Evolutionary conservation across 2,888 invertebrate genomes (phyloP), one percentile per base, ranked within the genome.

Genomic region (Isotomurus palustris): DNA sequence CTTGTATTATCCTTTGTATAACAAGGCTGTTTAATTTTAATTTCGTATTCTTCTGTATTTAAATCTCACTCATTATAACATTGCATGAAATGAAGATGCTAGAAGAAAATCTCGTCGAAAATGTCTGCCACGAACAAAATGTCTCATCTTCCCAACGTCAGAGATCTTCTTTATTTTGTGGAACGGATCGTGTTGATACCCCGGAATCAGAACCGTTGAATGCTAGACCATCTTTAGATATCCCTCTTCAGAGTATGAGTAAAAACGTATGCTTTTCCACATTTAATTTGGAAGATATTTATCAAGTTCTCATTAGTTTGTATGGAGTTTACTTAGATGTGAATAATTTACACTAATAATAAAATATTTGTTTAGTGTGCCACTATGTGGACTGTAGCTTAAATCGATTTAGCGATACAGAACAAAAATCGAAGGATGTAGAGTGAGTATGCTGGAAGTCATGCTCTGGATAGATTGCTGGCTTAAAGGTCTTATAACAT

Each of bases 161-260:
- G 51, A 53, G 44, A n/a, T 14, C 43, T 19, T 59, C 64, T n/a
- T 52, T 64, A 6, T 53, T 64, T 24, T 64, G 64, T 54, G 59
- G 64, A 40, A 44, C 59, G 28, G 64, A 64, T n/a, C 56, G 59
- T 38, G 51, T 44, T 40, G 35, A 22, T 25, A 56, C 56, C 40
- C 62, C 58, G 17, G 54, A 58, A 36, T 29, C 52, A 36, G 61
- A 61, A 64, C 61, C 50, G 29, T 59, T 64, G 40, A 56, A 60
- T 38, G 57, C 53, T 17, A 10, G 24, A 35, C 21, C 41, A 32
- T 19, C 50, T 40, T 17, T 21, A 14, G 54, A 57, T 36, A 54
- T 52, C 24, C 47, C 61, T 51, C 53, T 51, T 36, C 57, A 50
- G 45, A 44, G 19, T 35, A 21, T 49, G 12, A 49, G 8, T 14